Percentiles rank a stretch among this genome's conserved stretches.
phyloP scores from a whole-genome alignment of 2,888 invertebrate species.

The Torymus tubicola region DNA sequence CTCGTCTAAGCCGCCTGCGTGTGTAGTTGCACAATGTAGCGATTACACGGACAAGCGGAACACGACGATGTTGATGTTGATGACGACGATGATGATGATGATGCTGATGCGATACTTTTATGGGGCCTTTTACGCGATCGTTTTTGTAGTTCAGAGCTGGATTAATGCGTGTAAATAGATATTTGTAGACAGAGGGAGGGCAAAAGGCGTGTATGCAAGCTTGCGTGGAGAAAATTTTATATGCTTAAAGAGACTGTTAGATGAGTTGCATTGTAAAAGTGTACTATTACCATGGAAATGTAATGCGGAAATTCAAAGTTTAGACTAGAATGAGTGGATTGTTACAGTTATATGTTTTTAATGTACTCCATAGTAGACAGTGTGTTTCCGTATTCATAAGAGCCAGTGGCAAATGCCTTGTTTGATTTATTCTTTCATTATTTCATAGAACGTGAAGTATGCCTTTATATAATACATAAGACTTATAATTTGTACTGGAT shows the following conservation, averaged over 20 bases:
- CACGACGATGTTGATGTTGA: too few species aligned
- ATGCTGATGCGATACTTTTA: constrained; percentile 15
- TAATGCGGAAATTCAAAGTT: too few species aligned
- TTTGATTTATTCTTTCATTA: too few species aligned
- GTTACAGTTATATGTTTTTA: too few species aligned
- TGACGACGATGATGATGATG: not conserved
- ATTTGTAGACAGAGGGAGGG: not conserved
- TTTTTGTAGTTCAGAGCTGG: not conserved
- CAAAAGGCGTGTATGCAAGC: not conserved
- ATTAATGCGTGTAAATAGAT: constrained; percentile 40
- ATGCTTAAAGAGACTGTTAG: not conserved
- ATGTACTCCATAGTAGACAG: too few species aligned
- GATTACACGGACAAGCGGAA: too few species aligned
- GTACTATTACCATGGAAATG: not conserved
- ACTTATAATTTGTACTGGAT: too few species aligned
- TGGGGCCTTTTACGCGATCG: constrained; percentile 39
- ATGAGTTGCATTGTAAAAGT: not conserved
- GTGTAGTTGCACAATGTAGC: not conserved
- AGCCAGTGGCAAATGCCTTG: too few species aligned
- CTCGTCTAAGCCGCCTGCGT: constrained; percentile 11
- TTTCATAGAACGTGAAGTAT: too few species aligned
- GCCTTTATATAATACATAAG: too few species aligned
- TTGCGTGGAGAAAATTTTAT: constrained; percentile 33
- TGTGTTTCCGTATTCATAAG: too few species aligned
- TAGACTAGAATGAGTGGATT: too few species aligned